phyloP scores from a whole-genome alignment of 2,888 invertebrate species.

The Nephrotoma guestfalica region DNA sequence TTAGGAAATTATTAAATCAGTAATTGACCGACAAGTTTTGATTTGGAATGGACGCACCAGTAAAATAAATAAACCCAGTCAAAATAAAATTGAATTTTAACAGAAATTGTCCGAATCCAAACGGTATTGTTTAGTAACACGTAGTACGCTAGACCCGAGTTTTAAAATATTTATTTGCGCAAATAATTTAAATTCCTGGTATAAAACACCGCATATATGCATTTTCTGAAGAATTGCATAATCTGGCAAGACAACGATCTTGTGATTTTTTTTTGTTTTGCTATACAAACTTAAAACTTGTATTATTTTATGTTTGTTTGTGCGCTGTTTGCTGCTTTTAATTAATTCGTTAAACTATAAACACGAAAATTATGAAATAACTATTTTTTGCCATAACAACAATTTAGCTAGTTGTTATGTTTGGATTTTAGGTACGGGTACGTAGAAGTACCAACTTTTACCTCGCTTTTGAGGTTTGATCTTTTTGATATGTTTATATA shows the following conservation, averaged over 20 bases:
- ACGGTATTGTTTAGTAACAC: no score
- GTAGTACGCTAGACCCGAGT: background rate
- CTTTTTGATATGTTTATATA: background rate
- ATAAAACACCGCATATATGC: background rate
- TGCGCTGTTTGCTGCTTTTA: background rate
- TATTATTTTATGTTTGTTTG: no score
- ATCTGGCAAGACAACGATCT: background rate
- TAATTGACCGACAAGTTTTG: no score
- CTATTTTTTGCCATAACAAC: background rate
- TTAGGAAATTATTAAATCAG: no score
- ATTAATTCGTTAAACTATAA: background rate
- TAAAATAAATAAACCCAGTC: no score
- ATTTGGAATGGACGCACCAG: no score
- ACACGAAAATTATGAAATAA: background rate
- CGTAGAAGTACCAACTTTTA: background rate
- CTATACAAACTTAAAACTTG: background rate
- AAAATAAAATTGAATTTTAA: no score
- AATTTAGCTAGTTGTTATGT: background rate
- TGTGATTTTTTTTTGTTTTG: background rate
- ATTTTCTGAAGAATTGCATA: background rate
- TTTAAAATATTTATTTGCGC: background rate
- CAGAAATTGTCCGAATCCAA: background rate
- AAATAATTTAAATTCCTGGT: background rate
- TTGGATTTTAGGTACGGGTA: background rate
- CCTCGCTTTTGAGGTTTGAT: background rate